Evolutionary conservation across 1,140 invertebrate species (phyloP).

Genomic region (Zaprionus vittiger): DNA sequence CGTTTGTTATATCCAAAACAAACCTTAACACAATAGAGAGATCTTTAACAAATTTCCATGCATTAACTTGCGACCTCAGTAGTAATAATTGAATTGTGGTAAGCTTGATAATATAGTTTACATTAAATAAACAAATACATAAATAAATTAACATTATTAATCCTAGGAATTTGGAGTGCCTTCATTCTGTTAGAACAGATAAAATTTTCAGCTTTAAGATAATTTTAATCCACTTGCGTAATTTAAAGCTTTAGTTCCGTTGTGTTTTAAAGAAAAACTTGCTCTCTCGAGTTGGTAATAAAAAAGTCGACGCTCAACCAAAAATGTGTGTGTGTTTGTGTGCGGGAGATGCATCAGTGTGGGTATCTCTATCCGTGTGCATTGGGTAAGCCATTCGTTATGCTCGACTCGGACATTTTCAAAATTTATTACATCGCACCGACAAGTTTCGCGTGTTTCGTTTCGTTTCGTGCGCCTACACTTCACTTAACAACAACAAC

Average conservation of each 20-base stretch:
- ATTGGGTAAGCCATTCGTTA: slow-evolving; percentile 77
- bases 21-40: too few species aligned
- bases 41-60: too few species aligned
- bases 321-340: slow-evolving; percentile 7
- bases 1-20: too few species aligned
- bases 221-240: neutral
- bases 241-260: neutral
- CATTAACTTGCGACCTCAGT: too few species aligned
- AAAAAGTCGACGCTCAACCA: neutral
- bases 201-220: neutral
- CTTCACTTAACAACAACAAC: slow-evolving; percentile 68
- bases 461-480: slow-evolving; percentile 68
- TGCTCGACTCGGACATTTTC: slow-evolving; percentile 68
- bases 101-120: too few species aligned
- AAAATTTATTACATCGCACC: slow-evolving; percentile 79
- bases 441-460: slow-evolving; percentile 79
- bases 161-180: neutral
- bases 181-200: neutral
- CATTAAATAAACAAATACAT: too few species aligned
- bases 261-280: slow-evolving; percentile 9
- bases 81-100: too few species aligned
- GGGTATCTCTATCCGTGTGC: slow-evolving; percentile 52
- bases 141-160: too few species aligned
- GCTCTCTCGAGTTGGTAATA: neutral
- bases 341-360: slow-evolving; percentile 4